Evolutionary conservation across 2,113 vertebrate species (phyloP), one percentile per base, ranked within the genome.

Genomic region (Nerophis ophidion): DNA sequence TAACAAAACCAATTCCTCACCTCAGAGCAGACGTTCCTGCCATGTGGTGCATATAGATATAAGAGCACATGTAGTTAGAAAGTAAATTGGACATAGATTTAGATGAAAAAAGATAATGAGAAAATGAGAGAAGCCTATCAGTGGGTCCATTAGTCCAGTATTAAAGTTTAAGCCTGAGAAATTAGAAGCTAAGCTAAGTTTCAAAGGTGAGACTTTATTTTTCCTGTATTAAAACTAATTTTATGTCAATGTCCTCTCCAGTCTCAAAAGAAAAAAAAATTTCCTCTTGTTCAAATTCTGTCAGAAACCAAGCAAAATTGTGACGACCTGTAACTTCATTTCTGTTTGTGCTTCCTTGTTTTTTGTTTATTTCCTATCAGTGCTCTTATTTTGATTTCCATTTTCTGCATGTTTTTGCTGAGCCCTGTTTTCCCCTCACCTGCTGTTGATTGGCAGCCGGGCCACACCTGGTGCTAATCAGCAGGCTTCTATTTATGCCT

Each of bases 261-360:
- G 35, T 14, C 34, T 59, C n/a, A 63, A 55, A 55, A 54, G 7
- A 70, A 72, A 68, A 42, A 57, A 7, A 16, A 14, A 44, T 13
- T 53, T 65, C 12, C 13, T 66, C 11, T 6, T 15, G 7, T 8
- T 60, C 54, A 65, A 36, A 52, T 54, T 54, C 36, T 42, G 5
- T 48, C 11, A 14, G 16, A 63, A 72, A 65, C 50, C 33, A 38
- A 15, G 40, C 57, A 60, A 67, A 75, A 66, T 67, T 26, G 2
- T 26, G 26, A 26, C 26, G 26, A 26, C 4, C 26, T 26, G 26
- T 26, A 2, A 26, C 26, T 26, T 26, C 1, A 26, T 26, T 26
- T 26, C 26, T 26, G 26, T 26, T 26, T 26, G 26, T 26, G 26
- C 26, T 26, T 26, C 26, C 26, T 26, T 26, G 26, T 26, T 26